phyloP scores from a whole-genome alignment of 2,888 invertebrate genomes.

The Alviniconcha strummeri region DNA sequence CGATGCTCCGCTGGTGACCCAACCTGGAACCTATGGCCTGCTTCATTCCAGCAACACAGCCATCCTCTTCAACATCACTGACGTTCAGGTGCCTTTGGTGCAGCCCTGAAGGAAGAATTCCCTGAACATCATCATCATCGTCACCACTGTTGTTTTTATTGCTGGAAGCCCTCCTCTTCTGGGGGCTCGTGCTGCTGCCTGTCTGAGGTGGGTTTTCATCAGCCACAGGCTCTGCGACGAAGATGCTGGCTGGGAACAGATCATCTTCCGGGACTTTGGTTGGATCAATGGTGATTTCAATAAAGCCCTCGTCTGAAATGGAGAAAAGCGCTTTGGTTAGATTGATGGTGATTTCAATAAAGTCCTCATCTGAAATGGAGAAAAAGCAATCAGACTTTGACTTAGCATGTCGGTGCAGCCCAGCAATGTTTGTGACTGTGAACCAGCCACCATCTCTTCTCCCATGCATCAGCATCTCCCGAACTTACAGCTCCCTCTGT shows the following conservation, averaged over 20 bases:
- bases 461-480: no score
- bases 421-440: not conserved
- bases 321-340: not conserved
- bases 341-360: not conserved
- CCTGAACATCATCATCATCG: not conserved
- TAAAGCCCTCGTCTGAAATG: slow-evolving; percentile 57
- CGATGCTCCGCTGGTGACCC: no score
- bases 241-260: slow-evolving; percentile 57
- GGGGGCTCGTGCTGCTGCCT: not conserved
- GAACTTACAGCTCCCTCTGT: no score
- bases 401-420: no score
- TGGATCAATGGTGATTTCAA: slow-evolving; percentile 61
- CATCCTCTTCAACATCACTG: not conserved
- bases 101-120: no score
- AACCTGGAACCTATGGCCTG: no score
- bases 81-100: no score
- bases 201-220: no score
- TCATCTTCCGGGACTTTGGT: slow-evolving; percentile 52
- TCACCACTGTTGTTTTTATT: not conserved
- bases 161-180: not conserved
- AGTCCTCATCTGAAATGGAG: no score
- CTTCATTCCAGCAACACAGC: no score
- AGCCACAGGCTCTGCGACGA: slow-evolving; percentile 1
- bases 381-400: not conserved
- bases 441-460: not conserved